Evolutionary conservation across 1,140 invertebrate genomes (phyloP).

Genomic region (Bathynomus jamesi): DNA sequence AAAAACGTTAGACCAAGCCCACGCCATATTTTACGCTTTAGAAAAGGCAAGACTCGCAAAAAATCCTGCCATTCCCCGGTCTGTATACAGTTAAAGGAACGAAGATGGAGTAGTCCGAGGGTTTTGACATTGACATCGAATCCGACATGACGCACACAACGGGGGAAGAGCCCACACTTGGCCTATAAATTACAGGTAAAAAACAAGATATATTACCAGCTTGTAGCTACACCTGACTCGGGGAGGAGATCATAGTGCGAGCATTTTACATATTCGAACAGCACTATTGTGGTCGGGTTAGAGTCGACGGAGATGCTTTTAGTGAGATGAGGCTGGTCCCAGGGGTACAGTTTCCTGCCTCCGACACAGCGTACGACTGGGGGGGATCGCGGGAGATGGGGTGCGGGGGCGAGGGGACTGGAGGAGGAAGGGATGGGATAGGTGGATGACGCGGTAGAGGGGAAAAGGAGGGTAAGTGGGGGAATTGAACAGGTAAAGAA

Average conservation of each 20-base stretch:
- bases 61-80: background rate
- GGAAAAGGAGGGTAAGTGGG: background rate
- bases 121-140: background rate
- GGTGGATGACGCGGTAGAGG: background rate
- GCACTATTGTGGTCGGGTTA: background rate
- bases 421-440: background rate
- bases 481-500: background rate
- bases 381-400: background rate
- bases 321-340: background rate
- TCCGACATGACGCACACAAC: background rate
- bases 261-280: background rate
- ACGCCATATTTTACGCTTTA: background rate
- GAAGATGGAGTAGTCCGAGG: background rate
- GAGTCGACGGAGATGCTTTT: background rate
- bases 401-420: background rate
- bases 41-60: background rate
- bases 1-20: background rate
- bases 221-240: background rate
- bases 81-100: background rate
- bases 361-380: background rate
- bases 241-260: background rate
- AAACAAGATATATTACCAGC: background rate
- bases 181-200: background rate
- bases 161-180: background rate
- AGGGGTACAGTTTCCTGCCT: background rate